Evolutionary conservation across 1,140 invertebrate species (phyloP), one percentile per base, ranked within the genome.

Genomic region (Hydropsyche tenuis): DNA sequence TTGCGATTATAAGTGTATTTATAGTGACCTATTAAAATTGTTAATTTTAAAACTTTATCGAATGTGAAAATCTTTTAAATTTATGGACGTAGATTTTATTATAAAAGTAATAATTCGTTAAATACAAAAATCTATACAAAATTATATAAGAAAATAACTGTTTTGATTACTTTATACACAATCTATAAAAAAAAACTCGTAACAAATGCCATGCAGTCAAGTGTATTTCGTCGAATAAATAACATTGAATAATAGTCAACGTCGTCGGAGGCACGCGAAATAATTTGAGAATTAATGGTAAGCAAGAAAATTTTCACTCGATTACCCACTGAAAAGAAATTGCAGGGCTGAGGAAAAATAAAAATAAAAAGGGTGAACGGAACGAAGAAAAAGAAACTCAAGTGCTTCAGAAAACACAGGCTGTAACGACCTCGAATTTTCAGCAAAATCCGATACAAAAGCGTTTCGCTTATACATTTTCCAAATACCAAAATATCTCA

Each of bases 291-390:
- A 60, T 60, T 60, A 60, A 60, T 60, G 56, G 56, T 60, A 60
- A 60, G 56, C 23, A 60, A 30, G 27, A 6, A 18, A 65, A 65
- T 65, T 43, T 65, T 65, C 63, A 65, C 11, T 43, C 63, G 42
- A 65, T 65, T 65, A 65, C 63, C 42, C 42, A n/a, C 30, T 22
- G 42, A 65, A 65, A 65, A 65, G 60, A 63, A 63, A 30, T 63
- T 45, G 37, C 63, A 65, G n/a, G 6, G 6, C 30, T 9, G 3
- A 30, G 43, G 30, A 37, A 63, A 9, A 16, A 11, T 20, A 20
- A 65, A 65, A 23, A 22, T n/a, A 65, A 65, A 18, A 25, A 25
- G 22, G 56, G 20, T 7, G 20, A 60, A 60, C 30, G 30, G 9
- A 60, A 60, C 9, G 20, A 22, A 20, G 22, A 60, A 60, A 65